These are phyloP conservation scores for Tenthredo livida DNA, from an alignment of 2,888 invertebrate species.

Conservation along the genomic window DNA sequence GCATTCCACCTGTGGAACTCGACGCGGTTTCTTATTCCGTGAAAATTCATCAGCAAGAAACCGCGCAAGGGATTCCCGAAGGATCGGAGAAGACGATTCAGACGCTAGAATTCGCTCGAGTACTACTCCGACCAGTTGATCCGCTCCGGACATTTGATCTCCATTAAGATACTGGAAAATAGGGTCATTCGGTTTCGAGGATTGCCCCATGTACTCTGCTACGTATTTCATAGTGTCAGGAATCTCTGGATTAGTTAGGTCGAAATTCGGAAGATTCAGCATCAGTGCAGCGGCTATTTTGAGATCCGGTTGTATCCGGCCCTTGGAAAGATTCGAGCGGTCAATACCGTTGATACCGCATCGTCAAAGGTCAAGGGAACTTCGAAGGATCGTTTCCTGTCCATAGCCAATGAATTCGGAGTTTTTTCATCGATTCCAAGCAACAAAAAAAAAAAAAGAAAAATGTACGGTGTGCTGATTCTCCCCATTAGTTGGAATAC, in stretches of 20 bases:
- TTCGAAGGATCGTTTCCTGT: background rate
- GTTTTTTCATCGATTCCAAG: background rate
- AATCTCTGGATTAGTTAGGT: slow-evolving; percentile 55
- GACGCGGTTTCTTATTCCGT: background rate
- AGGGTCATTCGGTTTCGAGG: slow-evolving; percentile 36
- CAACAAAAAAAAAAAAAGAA: too few relatives aligned
- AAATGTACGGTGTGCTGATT: slow-evolving; percentile 44
- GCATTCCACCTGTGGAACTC: slow-evolving; percentile 7
- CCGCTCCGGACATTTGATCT: slow-evolving; percentile 33
- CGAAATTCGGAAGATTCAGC: slow-evolving; percentile 51
- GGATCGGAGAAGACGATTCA: slow-evolving; percentile 29
- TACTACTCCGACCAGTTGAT: slow-evolving; percentile 46
- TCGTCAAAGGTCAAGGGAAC: too few relatives aligned
- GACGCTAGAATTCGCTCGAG: slow-evolving; percentile 55
- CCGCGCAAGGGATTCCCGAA: slow-evolving; percentile 48
- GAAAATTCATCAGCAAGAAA: slow-evolving; percentile 52
- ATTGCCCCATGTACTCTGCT: slow-evolving; percentile 48
- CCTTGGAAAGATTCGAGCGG: too few relatives aligned
- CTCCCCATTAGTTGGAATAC: slow-evolving; percentile 54
- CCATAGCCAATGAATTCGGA: background rate
- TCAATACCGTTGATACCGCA: too few relatives aligned
- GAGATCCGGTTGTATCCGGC: too few relatives aligned
- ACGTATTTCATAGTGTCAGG: slow-evolving; percentile 50
- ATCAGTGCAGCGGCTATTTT: slow-evolving; percentile 27
- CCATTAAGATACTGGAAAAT: slow-evolving; percentile 47